Conservation (phyloP, 2,888 invertebrate species). For the Philereme vetulata region DNA sequence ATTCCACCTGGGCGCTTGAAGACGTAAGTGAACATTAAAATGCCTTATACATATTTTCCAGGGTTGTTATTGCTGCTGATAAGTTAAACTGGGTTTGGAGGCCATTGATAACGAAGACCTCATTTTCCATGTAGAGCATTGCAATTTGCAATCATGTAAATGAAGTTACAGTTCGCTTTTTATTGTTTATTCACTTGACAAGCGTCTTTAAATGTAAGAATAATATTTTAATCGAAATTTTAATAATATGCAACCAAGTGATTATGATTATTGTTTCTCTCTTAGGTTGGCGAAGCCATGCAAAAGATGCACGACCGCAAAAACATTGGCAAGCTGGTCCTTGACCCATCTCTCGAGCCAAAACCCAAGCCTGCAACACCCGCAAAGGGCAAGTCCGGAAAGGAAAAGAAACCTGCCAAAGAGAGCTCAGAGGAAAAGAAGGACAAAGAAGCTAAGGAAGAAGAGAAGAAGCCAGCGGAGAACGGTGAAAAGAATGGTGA, state of each 20-base stretch:
- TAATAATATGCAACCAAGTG: neutral
- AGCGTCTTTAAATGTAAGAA: too few species aligned
- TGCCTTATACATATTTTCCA: neutral
- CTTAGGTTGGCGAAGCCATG: constrained; percentile 93
- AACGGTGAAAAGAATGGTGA: constrained; percentile 79
- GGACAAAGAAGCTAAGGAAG: constrained; percentile 83
- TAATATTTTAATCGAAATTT: too few species aligned
- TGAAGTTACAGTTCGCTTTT: constrained; percentile 3
- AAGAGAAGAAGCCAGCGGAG: constrained; percentile 76
- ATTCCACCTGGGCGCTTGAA: constrained; percentile 94
- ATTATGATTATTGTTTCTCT: neutral
- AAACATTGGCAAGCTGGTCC: constrained; percentile 93
- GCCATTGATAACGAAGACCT: constrained; percentile 9
- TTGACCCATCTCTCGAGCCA: constrained; percentile 91
- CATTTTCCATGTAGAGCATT: constrained; percentile 1
- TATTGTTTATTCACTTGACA: neutral
- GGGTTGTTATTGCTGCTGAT: constrained; percentile 19
- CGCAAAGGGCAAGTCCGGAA: constrained; percentile 88
- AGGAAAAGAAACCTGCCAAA: constrained; percentile 86
- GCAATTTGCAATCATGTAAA: constrained; percentile 9
- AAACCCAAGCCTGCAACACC: constrained; percentile 92
- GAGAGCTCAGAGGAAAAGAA: constrained; percentile 88
- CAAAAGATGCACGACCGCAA: constrained; percentile 96
- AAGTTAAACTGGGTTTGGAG: constrained; percentile 6
- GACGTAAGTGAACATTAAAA: constrained; percentile 83